These are phyloP conservation scores for Peucedramus taeniatus DNA, from an alignment of 2,113 vertebrate genomes.

Conservation along the genomic window DNA sequence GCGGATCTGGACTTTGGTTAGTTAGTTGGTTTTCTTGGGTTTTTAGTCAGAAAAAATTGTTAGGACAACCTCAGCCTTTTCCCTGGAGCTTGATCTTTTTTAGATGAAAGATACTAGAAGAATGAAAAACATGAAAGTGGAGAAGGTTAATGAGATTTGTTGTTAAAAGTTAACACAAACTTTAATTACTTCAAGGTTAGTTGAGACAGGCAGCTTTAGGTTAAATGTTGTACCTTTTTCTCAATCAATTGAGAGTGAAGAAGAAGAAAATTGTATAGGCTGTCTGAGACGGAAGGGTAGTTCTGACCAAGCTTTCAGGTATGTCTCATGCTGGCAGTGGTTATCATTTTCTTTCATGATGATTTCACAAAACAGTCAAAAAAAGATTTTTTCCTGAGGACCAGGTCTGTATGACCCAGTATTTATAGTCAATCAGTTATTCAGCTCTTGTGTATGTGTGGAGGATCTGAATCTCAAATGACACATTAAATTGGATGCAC, in stretches of 20 bases:
- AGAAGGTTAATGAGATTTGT: not conserved
- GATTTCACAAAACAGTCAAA: not conserved
- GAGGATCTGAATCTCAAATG: conserved; percentile 46
- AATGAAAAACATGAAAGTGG: not conserved
- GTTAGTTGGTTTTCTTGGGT: rapidly evolving
- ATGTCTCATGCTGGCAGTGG: rapidly evolving
- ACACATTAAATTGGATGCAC: conserved; percentile 45
- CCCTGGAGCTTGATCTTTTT: not conserved
- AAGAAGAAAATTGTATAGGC: not conserved
- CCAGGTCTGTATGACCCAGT: not conserved
- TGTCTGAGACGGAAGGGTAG: not conserved
- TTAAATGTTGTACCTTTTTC: not conserved
- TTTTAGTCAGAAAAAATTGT: not conserved
- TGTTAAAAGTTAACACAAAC: not conserved
- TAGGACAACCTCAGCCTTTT: not conserved
- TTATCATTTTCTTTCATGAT: rapidly evolving
- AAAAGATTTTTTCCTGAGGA: not conserved
- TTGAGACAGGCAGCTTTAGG: not conserved
- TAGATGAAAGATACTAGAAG: not conserved
- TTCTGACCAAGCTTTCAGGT: not conserved
- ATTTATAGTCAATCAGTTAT: not conserved
- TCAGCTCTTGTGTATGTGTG: conserved; percentile 17
- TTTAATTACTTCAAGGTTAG: not conserved
- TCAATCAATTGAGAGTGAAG: not conserved
- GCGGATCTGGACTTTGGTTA: not conserved